Base-by-base conservation (phyloP, 2,888 invertebrate species). In the Agrochola macilenta region DNA sequence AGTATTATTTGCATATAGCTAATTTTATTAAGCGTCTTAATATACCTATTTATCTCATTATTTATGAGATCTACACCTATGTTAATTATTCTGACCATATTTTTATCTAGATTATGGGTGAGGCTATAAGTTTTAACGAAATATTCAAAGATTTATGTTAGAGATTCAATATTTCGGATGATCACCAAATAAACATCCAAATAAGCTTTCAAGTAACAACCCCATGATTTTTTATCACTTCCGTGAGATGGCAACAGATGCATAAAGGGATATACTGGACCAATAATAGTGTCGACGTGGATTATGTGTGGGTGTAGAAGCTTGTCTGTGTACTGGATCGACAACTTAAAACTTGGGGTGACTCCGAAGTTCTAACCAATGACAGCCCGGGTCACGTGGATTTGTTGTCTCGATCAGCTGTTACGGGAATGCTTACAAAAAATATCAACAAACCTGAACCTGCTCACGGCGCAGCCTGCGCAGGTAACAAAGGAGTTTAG, bases 351-450 rank as follows among this genome's bases (percentile, higher is more conserved):
- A 78, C 23, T 79, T 88, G 81, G 93, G 92, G 93, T 90, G 89
- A 76, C 78, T 83, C 74, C 78, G 79, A 82, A 88, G 68, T 82
- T 79, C 76, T 75, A 84, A 87, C 93, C 94, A 94, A 94, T 93
- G 73, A 81, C 83, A 80, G 80, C 61, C 69, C 66, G 83, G 81
- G 86, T 91, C 92, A 93, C 90, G 90, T 93, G 93, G 88, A 90
- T 79, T 93, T 94, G 92, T 93, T 94, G 89, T 93, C 87, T 84
- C 89, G 91, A 95, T 95, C 96, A 95, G 96, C 95, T 96, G 96
- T 94, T 91, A 80, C 46, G 85, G 92, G 95, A 94, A 95, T 95
- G 93, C 90, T 82, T 65, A 93, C 89, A 95, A 95, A 95, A 95
- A 94, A 92, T 79, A 86, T 92, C 92, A 94, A 95, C 93, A 95